These are phyloP conservation scores for Fabriciana adippe DNA, from an alignment of 2,888 invertebrate genomes.

Conservation along the genomic window DNA sequence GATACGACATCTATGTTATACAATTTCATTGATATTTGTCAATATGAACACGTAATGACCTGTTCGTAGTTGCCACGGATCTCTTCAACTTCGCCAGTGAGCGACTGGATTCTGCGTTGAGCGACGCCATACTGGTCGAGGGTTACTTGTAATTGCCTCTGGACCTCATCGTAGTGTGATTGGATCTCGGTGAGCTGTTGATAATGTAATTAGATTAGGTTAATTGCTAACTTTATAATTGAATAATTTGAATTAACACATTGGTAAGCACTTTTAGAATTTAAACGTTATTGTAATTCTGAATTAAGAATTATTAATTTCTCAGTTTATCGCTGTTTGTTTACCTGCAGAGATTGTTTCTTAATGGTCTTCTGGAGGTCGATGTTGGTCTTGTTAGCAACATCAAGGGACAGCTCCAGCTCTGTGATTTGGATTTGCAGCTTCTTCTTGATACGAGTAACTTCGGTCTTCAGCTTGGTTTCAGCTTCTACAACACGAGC, in stretches of 20 bases:
- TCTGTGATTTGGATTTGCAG: constrained; percentile 98
- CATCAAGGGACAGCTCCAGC: constrained; percentile 97
- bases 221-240: no score
- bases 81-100: constrained; percentile 98
- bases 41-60: constrained; percentile 47
- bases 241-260: no score
- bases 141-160: constrained; percentile 97
- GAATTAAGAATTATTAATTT: background rate
- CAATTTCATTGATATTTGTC: background rate
- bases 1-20: no score
- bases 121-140: constrained; percentile 96
- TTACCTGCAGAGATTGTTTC: constrained; percentile 95
- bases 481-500: constrained; percentile 98
- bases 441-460: constrained; percentile 99
- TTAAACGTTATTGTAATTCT: no score
- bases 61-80: constrained; percentile 94
- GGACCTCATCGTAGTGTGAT: constrained; percentile 97
- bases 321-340: background rate
- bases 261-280: no score
- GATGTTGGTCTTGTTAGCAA: constrained; percentile 98
- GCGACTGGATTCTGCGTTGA: constrained; percentile 93
- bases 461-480: constrained; percentile 97
- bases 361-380: constrained; percentile 98
- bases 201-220: constrained; percentile 14
- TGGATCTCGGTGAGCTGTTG: constrained; percentile 91